These are phyloP conservation scores for Drosophila ironensis DNA, from an alignment of 1,140 invertebrate genomes.

Conservation along the genomic window DNA sequence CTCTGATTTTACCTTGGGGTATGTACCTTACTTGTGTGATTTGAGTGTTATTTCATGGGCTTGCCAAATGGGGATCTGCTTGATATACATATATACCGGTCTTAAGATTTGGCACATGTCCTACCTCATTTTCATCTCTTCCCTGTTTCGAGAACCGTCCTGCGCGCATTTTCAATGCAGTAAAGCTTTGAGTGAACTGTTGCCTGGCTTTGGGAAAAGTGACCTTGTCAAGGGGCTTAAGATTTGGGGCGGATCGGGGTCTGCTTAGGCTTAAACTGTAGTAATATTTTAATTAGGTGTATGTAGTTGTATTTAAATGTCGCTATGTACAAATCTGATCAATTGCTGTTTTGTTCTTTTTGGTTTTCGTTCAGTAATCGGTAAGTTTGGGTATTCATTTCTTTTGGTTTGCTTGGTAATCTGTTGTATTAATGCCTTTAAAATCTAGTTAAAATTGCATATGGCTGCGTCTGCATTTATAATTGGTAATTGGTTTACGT, in stretches of 20 bases:
- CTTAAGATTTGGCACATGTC: constrained; percentile 40
- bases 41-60: constrained; percentile 30
- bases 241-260: constrained; percentile 14
- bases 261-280: constrained; percentile 75
- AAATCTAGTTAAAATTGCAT: constrained; percentile 80
- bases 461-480: constrained; percentile 74
- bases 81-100: constrained; percentile 57
- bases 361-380: constrained; percentile 55
- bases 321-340: constrained; percentile 73
- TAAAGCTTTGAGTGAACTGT: constrained; percentile 39
- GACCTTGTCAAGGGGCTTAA: constrained; percentile 2
- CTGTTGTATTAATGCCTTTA: constrained; percentile 77
- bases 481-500: constrained; percentile 70
- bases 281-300: constrained; percentile 75
- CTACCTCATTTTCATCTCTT: constrained; percentile 8
- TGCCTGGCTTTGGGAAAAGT: constrained; percentile 23
- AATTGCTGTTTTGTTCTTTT: constrained; percentile 50
- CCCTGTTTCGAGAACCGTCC: constrained; percentile 20
- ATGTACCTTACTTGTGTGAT: constrained; percentile 42
- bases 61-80: constrained; percentile 39
- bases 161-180: constrained; percentile 57
- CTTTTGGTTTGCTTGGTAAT: constrained; percentile 51
- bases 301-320: constrained; percentile 76
- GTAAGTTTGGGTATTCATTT: constrained; percentile 58
- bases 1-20: constrained; percentile 33